These are phyloP conservation scores for Dolichoris vasculosae DNA, from an alignment of 1,140 invertebrate species.

Conservation along the genomic window DNA sequence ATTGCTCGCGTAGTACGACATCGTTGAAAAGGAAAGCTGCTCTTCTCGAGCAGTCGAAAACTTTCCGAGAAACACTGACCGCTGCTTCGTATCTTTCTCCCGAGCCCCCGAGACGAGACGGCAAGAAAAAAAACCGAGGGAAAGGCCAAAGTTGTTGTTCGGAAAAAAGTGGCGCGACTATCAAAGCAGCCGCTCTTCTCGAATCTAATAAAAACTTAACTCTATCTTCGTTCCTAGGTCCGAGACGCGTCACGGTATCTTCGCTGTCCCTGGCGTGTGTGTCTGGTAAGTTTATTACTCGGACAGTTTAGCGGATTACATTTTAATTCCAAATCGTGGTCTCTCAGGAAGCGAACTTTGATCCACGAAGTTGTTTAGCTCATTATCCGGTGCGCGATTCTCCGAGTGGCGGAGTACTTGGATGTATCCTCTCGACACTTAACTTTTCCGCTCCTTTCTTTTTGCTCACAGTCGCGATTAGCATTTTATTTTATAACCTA, in stretches of 20 bases:
- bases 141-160: too few species aligned
- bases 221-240: slow-evolving; percentile 54
- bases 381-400: background rate
- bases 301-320: slow-evolving; percentile 31
- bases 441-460: background rate
- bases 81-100: too few species aligned
- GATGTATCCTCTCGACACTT: background rate
- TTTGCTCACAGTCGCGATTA: too few species aligned
- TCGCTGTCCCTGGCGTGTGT: background rate
- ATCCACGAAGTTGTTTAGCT: too few species aligned
- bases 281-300: slow-evolving; percentile 52
- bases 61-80: background rate
- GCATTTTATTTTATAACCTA: too few species aligned
- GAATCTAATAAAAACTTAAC: slow-evolving; percentile 57
- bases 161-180: too few species aligned
- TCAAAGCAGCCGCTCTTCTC: background rate
- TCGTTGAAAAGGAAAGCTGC: background rate
- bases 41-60: too few species aligned
- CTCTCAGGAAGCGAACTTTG: background rate
- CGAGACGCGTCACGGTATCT: background rate
- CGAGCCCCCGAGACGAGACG: too few species aligned
- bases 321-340: slow-evolving; percentile 37
- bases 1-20: too few species aligned
- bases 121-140: too few species aligned
- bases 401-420: background rate